Conservation (phyloP, 2,888 invertebrate genomes). For the Hoplodrina ambigua region DNA sequence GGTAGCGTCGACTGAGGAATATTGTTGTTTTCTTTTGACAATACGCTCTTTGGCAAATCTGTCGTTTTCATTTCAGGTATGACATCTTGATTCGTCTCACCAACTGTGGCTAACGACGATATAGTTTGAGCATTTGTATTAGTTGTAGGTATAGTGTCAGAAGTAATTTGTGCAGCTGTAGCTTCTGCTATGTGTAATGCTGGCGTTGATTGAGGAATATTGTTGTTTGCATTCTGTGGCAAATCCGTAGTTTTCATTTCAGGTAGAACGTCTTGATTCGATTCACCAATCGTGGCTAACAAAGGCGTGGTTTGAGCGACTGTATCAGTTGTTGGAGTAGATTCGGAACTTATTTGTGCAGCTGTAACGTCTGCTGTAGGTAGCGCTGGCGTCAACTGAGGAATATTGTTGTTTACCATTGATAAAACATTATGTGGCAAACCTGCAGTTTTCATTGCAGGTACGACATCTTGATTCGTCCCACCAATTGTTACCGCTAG, state of each 20-base stretch:
- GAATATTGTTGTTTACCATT: neutral
- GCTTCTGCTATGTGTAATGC: neutral
- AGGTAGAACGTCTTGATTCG: neutral
- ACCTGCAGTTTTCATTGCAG: slow-evolving; percentile 1
- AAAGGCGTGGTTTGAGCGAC: neutral
- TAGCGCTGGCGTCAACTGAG: neutral
- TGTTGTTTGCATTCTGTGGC: neutral
- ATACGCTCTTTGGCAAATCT: neutral
- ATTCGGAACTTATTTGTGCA: neutral
- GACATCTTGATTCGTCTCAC: neutral
- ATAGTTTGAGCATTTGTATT: neutral
- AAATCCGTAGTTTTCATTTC: slow-evolving; percentile 2
- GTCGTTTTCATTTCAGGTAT: neutral
- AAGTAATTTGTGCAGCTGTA: no score
- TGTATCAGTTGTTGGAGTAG: neutral
- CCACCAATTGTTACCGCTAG: neutral
- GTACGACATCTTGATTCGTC: neutral
- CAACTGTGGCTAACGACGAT: neutral
- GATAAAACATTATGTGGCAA: neutral
- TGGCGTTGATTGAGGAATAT: neutral
- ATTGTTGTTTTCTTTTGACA: neutral
- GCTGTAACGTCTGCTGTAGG: neutral
- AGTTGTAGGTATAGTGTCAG: neutral
- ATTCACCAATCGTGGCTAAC: neutral
- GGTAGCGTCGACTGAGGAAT: neutral